Evolutionary conservation across 2,113 vertebrate genomes (phyloP).

Genomic region (Argyrosomus japonicus): DNA sequence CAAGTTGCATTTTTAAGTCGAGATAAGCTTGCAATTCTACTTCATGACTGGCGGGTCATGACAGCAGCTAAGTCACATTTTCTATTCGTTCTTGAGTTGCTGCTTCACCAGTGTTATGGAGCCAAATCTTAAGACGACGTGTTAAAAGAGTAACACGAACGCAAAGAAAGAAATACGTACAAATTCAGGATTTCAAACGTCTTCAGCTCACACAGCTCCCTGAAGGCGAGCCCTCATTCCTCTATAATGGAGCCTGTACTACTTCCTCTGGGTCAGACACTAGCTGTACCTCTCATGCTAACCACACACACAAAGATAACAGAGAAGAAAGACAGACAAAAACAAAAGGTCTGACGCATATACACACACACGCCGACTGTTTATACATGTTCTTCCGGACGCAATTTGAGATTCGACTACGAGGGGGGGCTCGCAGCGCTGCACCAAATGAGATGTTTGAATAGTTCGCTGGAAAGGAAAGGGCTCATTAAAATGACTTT

Average conservation of each 20-base stretch:
- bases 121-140: neutral
- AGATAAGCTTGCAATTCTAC: conserved; percentile 23
- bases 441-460: conserved; percentile 49
- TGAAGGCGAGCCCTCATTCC: conserved; percentile 42
- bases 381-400: conserved; percentile 24
- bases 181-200: conserved; percentile 32
- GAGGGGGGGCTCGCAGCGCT: conserved; percentile 14
- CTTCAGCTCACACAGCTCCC: neutral
- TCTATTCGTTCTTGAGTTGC: conserved; percentile 18
- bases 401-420: conserved; percentile 29
- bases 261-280: conserved; percentile 36
- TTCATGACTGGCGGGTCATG: neutral
- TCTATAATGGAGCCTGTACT: conserved; percentile 26
- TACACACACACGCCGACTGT: conserved; percentile 5
- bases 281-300: conserved; percentile 12
- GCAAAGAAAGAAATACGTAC: neutral
- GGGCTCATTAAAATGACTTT: conserved; percentile 70
- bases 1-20: neutral
- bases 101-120: conserved; percentile 16
- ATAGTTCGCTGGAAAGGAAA: conserved; percentile 44
- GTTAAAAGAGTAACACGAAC: conserved; percentile 29
- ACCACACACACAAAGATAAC: conserved; percentile 18
- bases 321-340: conserved; percentile 5
- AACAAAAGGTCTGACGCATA: conserved; percentile 24
- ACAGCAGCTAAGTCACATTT: conserved; percentile 34